Conservation (phyloP, 1,140 invertebrate species). For the Amyelois transitella region DNA sequence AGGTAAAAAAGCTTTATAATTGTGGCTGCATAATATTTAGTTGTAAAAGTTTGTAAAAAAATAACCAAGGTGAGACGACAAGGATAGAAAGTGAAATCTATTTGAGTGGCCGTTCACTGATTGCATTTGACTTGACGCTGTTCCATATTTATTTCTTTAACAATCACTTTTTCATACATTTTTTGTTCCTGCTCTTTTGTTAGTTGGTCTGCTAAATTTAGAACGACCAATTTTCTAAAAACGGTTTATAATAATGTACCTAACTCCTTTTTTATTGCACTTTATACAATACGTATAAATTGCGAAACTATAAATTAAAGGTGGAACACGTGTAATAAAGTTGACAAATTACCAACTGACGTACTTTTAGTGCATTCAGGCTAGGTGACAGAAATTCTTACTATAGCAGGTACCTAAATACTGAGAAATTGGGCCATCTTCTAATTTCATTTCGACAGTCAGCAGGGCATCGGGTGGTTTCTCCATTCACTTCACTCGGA, state of each 20-base stretch:
- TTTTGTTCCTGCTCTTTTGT: slow-evolving; percentile 6
- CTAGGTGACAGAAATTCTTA: too few species aligned
- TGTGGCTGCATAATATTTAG: background rate
- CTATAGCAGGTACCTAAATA: too few species aligned
- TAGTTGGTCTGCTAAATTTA: background rate
- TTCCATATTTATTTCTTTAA: slow-evolving; percentile 22
- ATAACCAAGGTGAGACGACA: slow-evolving; percentile 35
- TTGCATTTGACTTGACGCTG: slow-evolving; percentile 20
- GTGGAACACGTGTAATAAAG: too few species aligned
- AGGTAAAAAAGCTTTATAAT: too few species aligned
- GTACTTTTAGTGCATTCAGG: too few species aligned
- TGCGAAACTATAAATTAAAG: too few species aligned
- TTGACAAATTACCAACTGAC: too few species aligned
- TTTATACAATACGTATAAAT: too few species aligned
- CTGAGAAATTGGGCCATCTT: slow-evolving; percentile 5
- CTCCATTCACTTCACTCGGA: slow-evolving; percentile 10
- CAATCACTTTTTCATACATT: slow-evolving; percentile 20
- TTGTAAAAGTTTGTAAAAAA: slow-evolving; percentile 12
- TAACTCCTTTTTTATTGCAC: too few species aligned
- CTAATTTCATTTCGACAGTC: slow-evolving; percentile 16
- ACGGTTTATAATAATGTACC: too few species aligned
- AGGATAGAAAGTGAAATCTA: slow-evolving; percentile 61
- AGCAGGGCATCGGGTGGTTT: slow-evolving; percentile 12
- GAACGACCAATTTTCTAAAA: background rate
- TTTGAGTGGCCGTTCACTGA: slow-evolving; percentile 45